Base-by-base conservation (phyloP, 2,888 invertebrate genomes). In the Machimus atricapillus region DNA sequence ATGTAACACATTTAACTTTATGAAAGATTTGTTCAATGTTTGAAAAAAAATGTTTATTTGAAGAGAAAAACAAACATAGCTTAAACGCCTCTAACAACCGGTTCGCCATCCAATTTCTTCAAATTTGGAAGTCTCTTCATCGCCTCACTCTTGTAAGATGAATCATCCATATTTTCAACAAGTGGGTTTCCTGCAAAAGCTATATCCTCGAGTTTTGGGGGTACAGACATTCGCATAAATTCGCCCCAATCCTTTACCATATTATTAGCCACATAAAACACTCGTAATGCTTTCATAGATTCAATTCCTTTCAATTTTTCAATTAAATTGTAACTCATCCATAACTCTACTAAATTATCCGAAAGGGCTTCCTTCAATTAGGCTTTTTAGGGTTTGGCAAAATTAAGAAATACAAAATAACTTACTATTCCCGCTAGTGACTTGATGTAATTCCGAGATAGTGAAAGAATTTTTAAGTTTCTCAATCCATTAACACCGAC, bases 291-390 rank as follows among this genome's bases (percentile, higher is more conserved):
- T 91, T 96, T 96, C 89, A 98, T 93, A 0, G 95, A 95, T 82
- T 95, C 95, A 0, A 98, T 94, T 0, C 98, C 98, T 93, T 98
- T 98, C 58, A 98, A 93, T 92, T 98, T 98, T 90, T 99, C 98
- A 85, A 99, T 96, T 58, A 95, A 92, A 92, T 99, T 98, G 91
- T 98, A 98, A 0, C 98, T 98, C 82, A 98, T 95, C 98, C 98
- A 99, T 1, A 99, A 92, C 91, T 99, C 96, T 91, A 98, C 97
- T 43, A 99, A 91, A 0, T 97, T 96, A 19, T 98, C 98, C 0
- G 95, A 96, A 7, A 98, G 93, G 0, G 95, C 95, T 93, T 99
- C 98, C 95, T 56, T n/a, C 43, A 46, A 46, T 14, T 40, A 2
- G 79, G 85, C 23, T 23, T 78, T 16, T 79, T 79, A 79, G n/a